Conservation (phyloP, 2,888 invertebrate genomes). For the Trimorus sp. region DNA sequence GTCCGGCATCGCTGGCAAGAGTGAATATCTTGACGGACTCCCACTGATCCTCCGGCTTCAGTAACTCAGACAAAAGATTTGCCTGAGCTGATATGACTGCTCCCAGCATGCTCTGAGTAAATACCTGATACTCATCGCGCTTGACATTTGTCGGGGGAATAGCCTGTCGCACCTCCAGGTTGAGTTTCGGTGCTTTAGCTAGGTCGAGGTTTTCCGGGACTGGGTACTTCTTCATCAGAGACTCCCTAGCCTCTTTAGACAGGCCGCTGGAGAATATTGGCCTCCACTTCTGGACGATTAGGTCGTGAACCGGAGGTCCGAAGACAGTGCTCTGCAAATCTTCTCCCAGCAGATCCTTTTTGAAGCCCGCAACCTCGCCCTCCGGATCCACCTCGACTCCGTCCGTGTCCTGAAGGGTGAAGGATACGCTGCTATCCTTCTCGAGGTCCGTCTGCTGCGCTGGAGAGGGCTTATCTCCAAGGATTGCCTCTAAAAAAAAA, state of each 20-base stretch:
- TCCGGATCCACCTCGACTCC: neutral
- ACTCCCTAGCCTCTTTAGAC: constrained; percentile 21
- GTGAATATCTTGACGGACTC: constrained; percentile 37
- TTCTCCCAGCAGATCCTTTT: constrained; percentile 10
- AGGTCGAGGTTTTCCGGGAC: constrained; percentile 27
- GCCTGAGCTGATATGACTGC: constrained; percentile 39
- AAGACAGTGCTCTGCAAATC: neutral
- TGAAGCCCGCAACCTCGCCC: constrained; percentile 9
- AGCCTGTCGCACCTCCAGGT: constrained; percentile 10
- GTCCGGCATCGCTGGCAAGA: constrained; percentile 36
- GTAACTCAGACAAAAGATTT: constrained; percentile 6
- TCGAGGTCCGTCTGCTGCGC: neutral
- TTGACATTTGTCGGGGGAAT: constrained; percentile 16
- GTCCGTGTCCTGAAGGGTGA: neutral
- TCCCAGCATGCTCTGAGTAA: constrained; percentile 21
- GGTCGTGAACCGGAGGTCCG: constrained; percentile 4
- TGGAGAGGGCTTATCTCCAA: neutral
- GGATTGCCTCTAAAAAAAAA: neutral
- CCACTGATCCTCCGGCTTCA: constrained; percentile 49
- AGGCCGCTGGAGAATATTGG: constrained; percentile 28
- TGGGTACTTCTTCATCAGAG: constrained; percentile 42
- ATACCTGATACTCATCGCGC: constrained; percentile 36
- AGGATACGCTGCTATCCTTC: neutral
- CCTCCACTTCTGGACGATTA: constrained; percentile 5
- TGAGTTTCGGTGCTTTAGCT: constrained; percentile 26